Base-by-base conservation (phyloP, 2,113 vertebrate species). In the Ursus arctos region DNA sequence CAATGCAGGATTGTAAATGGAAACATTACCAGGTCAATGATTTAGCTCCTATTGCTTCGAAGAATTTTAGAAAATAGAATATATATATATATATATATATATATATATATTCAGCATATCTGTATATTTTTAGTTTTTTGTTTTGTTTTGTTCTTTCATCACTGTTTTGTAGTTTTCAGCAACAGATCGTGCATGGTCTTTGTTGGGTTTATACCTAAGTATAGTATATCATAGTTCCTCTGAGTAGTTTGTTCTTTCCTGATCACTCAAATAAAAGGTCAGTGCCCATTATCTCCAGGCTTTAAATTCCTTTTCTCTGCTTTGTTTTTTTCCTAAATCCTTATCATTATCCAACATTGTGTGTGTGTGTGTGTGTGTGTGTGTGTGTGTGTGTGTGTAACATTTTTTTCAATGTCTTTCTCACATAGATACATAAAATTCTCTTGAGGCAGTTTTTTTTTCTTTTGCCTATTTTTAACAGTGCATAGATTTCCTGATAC, bases 321-420 rank as follows among this genome's bases (percentile, higher is more conserved):
- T n/a, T 85, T 59, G 3, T 67, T 90, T 85, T 72, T 72, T 16
- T 93, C 14, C 10, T 96, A 9, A 53, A 33, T 61, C 86, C 6
- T 88, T 83, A 61, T 19, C 9, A 61, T 49, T 40, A 61, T 43
- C 36, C 80, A 61, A 57, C 4, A 59, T 10, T 36, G 13, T 33
- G 2, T 69, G 31, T 36, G 36, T 2, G 4, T n/a, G 4, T 69
- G 31, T 2, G 4, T n/a, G 4, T 15, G 4, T 15, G 0, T 55
- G 13, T 33, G 2, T 69, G 31, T 2, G 4, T n/a, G 4, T 69
- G 31, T 2, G 4, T n/a, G 4, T 15, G 0, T 55, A 33, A 9
- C 63, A 57, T 15, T 24, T 57, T 57, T 76, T 69, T 47, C 24
- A n/a, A 36, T 26, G 7, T 47, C 18, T 77, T 71, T 67, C 4